Conservation (phyloP, 2,888 invertebrate genomes). For the Gonocerus acuteangulatus region DNA sequence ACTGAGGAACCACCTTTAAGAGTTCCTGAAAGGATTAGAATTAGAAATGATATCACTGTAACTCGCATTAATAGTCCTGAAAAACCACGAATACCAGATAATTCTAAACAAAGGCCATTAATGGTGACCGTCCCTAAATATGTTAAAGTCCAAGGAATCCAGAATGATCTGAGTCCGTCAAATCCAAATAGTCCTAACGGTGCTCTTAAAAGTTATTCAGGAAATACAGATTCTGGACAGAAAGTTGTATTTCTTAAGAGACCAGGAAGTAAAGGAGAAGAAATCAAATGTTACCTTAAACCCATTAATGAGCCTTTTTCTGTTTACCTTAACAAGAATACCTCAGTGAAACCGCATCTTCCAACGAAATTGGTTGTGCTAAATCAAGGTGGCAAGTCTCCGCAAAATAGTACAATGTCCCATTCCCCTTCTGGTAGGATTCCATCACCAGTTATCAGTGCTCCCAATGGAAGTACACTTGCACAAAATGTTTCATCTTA, state of each 20-base stretch:
- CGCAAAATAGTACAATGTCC: background rate
- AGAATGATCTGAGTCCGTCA: background rate
- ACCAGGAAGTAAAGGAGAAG: slow-evolving; percentile 3
- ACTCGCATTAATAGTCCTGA: background rate
- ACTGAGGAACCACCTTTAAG: background rate
- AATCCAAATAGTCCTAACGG: background rate
- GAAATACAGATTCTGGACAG: background rate
- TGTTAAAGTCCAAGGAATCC: slow-evolving; percentile 1
- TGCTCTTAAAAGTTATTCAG: background rate
- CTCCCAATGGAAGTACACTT: too few relatives aligned
- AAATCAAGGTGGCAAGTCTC: background rate
- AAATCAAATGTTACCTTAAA: slow-evolving; percentile 15
- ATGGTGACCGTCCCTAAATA: slow-evolving; percentile 17
- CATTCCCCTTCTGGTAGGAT: background rate
- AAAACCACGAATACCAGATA: background rate
- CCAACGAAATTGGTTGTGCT: background rate
- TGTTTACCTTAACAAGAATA: slow-evolving; percentile 6
- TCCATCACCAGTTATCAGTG: background rate
- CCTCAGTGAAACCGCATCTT: background rate
- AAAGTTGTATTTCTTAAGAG: slow-evolving; percentile 10
- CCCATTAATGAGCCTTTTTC: slow-evolving; percentile 8
- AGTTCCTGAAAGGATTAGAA: background rate
- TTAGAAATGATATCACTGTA: slow-evolving; percentile 2
- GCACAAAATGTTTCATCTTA: too few relatives aligned
- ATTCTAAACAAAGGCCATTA: background rate